Base-by-base conservation (phyloP, 2,797 vertebrate species). In the Pangasius krempfi region DNA sequence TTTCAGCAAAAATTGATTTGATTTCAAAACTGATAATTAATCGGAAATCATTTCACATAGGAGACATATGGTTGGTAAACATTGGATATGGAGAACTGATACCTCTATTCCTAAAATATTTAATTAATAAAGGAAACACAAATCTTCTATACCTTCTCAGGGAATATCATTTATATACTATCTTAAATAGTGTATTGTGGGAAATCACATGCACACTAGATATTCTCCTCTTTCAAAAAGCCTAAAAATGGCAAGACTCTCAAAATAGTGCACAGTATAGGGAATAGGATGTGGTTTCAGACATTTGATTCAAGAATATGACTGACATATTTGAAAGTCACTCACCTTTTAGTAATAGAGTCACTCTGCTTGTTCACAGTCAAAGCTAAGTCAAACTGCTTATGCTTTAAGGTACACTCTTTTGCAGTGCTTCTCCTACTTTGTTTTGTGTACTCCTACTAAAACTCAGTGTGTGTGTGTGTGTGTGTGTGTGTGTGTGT, bases 231-330 rank as follows among this genome's bases (percentile, higher is more conserved):
- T 82, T 60, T 82, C 10, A 82, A 58, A 60, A 33, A 79, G 18
- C 6, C 50, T 52, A 16, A 79, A 66, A 84, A 84, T 30, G n/a
- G n/a, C 60, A 84, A 84, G 40, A 50, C n/a, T 84, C 62, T n/a
- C 8, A 50, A 50, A 68, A 50, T 37, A 58, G 52, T 81, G n/a
- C 78, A 58, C 30, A 58, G 13, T 37, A 84, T 50, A 52, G 44
- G n/a, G 0, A 68, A 68, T 30, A 52, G 13, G 62, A 68, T 68
- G n/a, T 33, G n/a, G n/a, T 50, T 66, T 68, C n/a, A 84, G 82
- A 50, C 13, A 64, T 33, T 82, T 64, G 37, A 82, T 82, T 44
- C 33, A 62, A 62, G 80, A 68, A 33, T 18, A 10, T 33, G 7
- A 10, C 62, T 33, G 27, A 64, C 13, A 64, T 62, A 82, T 83